Percentiles rank a stretch among this genome's conserved stretches.
phyloP scores from a whole-genome alignment of 2,888 invertebrate genomes.

The Tridacna gigas region DNA sequence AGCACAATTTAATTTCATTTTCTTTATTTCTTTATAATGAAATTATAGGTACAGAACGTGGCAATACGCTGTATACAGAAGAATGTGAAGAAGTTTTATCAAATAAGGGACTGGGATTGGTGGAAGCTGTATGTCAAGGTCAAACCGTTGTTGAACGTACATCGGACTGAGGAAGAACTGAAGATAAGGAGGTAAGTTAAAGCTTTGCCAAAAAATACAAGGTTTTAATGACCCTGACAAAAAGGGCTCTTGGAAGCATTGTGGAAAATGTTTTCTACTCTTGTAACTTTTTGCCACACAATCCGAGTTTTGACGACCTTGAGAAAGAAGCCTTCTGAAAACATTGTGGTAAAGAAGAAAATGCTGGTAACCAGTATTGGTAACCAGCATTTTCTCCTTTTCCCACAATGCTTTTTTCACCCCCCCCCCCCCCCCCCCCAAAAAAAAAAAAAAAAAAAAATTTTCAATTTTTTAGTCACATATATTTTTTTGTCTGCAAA shows the following conservation, averaged over 20 bases:
- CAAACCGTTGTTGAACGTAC: conserved; percentile 94
- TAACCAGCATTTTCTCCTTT: no score
- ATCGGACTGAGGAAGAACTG: conserved; percentile 96
- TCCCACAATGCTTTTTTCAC: no score
- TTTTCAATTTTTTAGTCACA: no score
- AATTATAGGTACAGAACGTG: conserved; percentile 89
- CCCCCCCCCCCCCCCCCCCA: no score
- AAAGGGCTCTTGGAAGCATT: not conserved
- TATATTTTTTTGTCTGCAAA: no score
- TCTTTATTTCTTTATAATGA: not conserved
- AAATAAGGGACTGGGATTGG: conserved; percentile 98
- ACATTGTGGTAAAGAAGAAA: no score
- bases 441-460: no score
- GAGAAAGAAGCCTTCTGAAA: no score
- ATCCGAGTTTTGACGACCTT: no score
- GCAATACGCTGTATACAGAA: conserved; percentile 97
- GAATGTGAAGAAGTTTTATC: conserved; percentile 96
- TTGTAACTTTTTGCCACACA: no score
- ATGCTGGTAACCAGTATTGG: no score
- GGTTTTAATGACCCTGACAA: not conserved
- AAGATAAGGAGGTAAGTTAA: conserved; percentile 90
- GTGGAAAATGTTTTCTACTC: not conserved
- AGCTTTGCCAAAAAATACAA: not conserved
- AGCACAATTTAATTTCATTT: not conserved
- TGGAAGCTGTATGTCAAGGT: conserved; percentile 97